Evolutionary conservation across 2,113 vertebrate species (phyloP).

Genomic region (Chloropsis cyanopogon): DNA sequence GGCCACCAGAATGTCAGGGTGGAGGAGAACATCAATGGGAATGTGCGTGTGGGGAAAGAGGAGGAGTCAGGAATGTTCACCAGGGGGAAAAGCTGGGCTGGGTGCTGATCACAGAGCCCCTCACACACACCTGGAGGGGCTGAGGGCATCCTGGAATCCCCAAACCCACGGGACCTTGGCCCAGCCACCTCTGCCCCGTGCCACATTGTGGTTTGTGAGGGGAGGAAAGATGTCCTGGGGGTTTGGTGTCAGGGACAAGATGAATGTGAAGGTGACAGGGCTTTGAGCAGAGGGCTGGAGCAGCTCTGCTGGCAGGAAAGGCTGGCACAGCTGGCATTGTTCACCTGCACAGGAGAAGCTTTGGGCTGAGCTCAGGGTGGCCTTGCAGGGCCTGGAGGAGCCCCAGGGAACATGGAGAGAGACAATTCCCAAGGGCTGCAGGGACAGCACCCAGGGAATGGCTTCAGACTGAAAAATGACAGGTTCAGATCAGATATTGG

Average conservation of each 20-base stretch:
- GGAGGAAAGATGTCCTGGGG: background rate
- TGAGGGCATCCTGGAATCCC: background rate
- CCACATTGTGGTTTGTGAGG: background rate
- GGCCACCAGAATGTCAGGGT: background rate
- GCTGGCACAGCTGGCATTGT: background rate
- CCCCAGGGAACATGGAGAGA: background rate
- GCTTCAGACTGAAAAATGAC: too few species aligned
- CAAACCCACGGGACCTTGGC: background rate
- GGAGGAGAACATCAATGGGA: background rate
- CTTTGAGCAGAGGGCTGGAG: background rate
- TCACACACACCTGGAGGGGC: accelerated
- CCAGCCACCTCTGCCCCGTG: background rate
- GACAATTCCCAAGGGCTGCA: background rate
- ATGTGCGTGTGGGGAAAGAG: background rate
- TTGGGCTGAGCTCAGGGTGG: background rate
- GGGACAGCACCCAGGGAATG: background rate
- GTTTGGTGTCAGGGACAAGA: background rate
- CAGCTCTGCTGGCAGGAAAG: background rate
- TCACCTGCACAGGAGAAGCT: background rate
- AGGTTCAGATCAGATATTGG: too few species aligned
- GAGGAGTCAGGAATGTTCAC: background rate
- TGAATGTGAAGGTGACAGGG: background rate
- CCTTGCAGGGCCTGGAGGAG: background rate
- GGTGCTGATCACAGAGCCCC: background rate
- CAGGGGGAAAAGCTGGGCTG: background rate